These are phyloP conservation scores for Galeopterus variegatus DNA, from an alignment of 2,113 vertebrate genomes.

Conservation along the genomic window DNA sequence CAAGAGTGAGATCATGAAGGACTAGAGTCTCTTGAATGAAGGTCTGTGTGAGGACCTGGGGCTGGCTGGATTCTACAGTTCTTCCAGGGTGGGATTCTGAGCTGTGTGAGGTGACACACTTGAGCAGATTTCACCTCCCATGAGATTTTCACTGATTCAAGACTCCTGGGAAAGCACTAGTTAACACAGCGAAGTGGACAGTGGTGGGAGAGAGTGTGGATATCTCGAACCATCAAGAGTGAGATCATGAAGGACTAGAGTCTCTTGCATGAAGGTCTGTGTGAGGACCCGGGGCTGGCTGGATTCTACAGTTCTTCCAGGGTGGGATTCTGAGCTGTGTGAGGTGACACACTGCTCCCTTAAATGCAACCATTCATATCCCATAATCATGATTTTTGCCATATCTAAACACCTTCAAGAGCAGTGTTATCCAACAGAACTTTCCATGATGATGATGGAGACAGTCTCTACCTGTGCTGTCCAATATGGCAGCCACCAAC, in stretches of 20 bases:
- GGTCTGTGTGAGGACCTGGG: neutral
- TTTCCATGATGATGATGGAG: too few species aligned
- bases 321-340: neutral
- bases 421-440: accelerated
- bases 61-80: neutral
- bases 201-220: accelerated
- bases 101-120: neutral
- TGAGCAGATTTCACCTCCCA: too few species aligned
- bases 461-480: neutral
- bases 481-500: neutral
- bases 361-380: neutral
- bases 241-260: accelerated
- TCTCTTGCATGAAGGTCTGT: neutral
- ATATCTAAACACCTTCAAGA: neutral
- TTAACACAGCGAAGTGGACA: neutral
- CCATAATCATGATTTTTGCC: neutral
- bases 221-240: neutral
- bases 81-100: neutral
- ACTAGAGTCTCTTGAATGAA: neutral
- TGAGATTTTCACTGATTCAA: neutral
- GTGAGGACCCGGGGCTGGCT: neutral
- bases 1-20: accelerated
- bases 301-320: neutral
- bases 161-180: neutral
- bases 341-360: neutral